phyloP scores from a whole-genome alignment of 2,113 vertebrate species.

The Oryzias javanicus region DNA sequence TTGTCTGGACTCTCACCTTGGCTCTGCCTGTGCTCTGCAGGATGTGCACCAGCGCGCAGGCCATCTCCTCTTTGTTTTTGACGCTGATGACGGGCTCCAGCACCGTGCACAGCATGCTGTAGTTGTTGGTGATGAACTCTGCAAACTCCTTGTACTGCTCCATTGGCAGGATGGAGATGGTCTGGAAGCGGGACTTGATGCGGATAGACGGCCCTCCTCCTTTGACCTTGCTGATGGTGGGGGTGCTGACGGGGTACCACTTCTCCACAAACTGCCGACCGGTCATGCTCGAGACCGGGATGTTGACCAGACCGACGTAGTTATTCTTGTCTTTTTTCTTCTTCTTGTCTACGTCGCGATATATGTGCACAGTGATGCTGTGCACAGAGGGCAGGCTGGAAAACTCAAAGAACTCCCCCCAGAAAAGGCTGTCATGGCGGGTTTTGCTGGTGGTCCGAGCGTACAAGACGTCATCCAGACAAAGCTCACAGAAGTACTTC shows the following conservation, averaged over 20 bases:
- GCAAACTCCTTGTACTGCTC: constrained; percentile 99
- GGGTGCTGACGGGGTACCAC: constrained; percentile 97
- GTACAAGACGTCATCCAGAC: constrained; percentile 93
- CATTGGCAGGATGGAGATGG: constrained; percentile 93
- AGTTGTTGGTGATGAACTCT: constrained; percentile 94
- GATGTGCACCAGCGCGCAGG: constrained; percentile 93
- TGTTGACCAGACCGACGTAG: constrained; percentile 94
- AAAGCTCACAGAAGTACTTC: constrained; percentile 97
- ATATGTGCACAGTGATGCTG: constrained; percentile 93
- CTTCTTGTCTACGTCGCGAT: constrained; percentile 93
- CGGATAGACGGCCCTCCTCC: constrained; percentile 90
- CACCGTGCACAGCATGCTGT: constrained; percentile 89
- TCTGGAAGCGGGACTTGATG: constrained; percentile 94
- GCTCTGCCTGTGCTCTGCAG: constrained; percentile 95
- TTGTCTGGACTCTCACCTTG: constrained; percentile 77
- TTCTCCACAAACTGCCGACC: constrained; percentile 95
- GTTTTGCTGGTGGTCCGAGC: constrained; percentile 96
- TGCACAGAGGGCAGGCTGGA: constrained; percentile 82
- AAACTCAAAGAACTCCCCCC: constrained; percentile 98
- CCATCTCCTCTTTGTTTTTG: constrained; percentile 95
- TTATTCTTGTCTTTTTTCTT: constrained; percentile 98
- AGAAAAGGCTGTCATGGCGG: constrained; percentile 92
- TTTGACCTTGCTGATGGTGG: constrained; percentile 88
- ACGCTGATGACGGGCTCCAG: constrained; percentile 96
- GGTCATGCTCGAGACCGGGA: constrained; percentile 84